Conservation (phyloP, 2,797 vertebrate genomes). For the Remorina albescens region DNA sequence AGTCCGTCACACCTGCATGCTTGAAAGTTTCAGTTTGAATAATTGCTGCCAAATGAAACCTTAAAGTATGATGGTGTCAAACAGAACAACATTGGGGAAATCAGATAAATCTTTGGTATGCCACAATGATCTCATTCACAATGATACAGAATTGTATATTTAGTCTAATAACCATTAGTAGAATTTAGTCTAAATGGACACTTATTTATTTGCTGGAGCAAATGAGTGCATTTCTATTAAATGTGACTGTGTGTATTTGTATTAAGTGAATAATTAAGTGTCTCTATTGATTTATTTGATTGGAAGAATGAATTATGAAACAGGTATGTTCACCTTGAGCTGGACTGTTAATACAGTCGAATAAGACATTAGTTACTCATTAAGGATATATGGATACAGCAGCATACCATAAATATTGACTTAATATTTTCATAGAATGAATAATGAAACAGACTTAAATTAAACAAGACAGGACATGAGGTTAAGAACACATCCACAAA, state of each 20-base stretch:
- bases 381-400: slow-evolving; percentile 15
- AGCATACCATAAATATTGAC: not conserved
- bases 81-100: slow-evolving; percentile 17
- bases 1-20: slow-evolving; percentile 48
- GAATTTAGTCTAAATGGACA: slow-evolving; percentile 22
- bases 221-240: slow-evolving; percentile 19
- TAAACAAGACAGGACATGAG: slow-evolving; percentile 13
- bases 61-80: slow-evolving; percentile 5
- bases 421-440: not conserved
- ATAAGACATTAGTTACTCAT: slow-evolving; percentile 12
- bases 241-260: slow-evolving; percentile 13
- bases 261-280: slow-evolving; percentile 31
- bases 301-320: slow-evolving; percentile 47
- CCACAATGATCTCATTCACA: slow-evolving; percentile 28
- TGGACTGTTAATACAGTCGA: slow-evolving; percentile 6
- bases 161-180: slow-evolving; percentile 2
- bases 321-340: slow-evolving; percentile 21
- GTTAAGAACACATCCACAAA: slow-evolving; percentile 10
- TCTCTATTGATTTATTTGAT: slow-evolving; percentile 43
- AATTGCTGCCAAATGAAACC: slow-evolving; percentile 30
- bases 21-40: slow-evolving; percentile 58
- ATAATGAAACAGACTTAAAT: slow-evolving; percentile 11
- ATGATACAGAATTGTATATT: not conserved
- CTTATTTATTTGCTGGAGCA: slow-evolving; percentile 9
- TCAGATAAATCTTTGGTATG: slow-evolving; percentile 18